phyloP scores from a whole-genome alignment of 2,888 invertebrate genomes.

The Linnaemya tessellans region DNA sequence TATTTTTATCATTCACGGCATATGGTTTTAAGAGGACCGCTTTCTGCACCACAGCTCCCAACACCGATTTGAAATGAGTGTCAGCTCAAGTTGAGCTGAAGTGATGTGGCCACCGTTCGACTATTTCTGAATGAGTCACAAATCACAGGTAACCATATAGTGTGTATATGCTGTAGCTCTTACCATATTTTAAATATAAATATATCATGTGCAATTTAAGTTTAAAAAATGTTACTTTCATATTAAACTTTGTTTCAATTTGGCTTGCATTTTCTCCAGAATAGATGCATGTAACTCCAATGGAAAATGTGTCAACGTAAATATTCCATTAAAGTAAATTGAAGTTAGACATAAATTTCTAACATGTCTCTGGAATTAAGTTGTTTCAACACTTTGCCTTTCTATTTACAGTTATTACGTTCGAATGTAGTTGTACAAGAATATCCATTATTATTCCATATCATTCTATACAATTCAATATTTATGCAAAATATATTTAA shows the following conservation, averaged over 20 bases:
- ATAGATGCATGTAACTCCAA: neutral
- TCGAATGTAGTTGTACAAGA: neutral
- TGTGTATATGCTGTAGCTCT: no score
- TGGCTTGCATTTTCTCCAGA: neutral
- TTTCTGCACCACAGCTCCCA: no score
- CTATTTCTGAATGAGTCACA: no score
- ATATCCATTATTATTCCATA: conserved; percentile 32
- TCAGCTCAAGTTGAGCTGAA: no score
- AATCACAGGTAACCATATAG: no score
- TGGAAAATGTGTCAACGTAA: conserved; percentile 20
- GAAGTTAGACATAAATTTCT: conserved; percentile 20
- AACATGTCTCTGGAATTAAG: conserved; percentile 15
- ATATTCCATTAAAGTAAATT: conserved; percentile 27
- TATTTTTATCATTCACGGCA: no score
- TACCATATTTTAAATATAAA: no score
- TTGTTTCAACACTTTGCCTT: neutral
- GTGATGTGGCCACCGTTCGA: no score
- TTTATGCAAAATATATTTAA: conserved; percentile 54
- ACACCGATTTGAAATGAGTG: no score
- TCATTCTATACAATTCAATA: conserved; percentile 48
- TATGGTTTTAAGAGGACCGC: no score
- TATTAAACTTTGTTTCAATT: neutral
- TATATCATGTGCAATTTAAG: no score
- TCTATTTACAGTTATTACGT: neutral
- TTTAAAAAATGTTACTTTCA: no score